A percentile compares a stretch with the other conserved stretches of the same genome.
These are phyloP conservation scores for Chloroceryle amazona DNA, from an alignment of 2,797 vertebrate genomes.

Conservation along the genomic window DNA sequence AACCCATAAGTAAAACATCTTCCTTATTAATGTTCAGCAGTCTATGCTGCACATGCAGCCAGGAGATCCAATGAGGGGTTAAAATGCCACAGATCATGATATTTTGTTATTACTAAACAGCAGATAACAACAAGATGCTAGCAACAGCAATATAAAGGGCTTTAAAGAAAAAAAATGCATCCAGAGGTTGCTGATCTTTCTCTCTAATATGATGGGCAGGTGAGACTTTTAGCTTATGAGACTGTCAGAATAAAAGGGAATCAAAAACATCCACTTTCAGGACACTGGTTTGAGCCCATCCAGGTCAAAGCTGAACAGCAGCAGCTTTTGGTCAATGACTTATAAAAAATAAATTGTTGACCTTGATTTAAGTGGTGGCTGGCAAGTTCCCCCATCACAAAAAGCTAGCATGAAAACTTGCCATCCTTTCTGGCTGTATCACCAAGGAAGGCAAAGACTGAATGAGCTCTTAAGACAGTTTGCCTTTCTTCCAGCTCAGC, in stretches of 20 bases:
- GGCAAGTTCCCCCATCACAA: not conserved
- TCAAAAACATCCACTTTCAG: not conserved
- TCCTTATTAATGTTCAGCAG: not conserved
- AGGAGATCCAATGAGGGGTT: not conserved
- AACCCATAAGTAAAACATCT: not conserved
- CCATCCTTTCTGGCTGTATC: not conserved
- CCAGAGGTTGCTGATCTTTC: not conserved
- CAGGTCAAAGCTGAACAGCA: not conserved
- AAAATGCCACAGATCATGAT: not conserved
- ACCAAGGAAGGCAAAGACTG: not conserved
- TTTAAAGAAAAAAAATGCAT: not conserved
- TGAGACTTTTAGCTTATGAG: not conserved
- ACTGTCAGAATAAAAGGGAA: not conserved
- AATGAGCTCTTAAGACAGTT: slow-evolving; percentile 20
- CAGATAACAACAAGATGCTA: not conserved
- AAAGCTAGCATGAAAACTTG: not conserved
- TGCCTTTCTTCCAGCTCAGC: slow-evolving; percentile 23
- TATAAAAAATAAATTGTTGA: not conserved
- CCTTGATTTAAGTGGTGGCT: not conserved
- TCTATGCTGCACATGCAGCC: not conserved
- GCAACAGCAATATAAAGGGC: not conserved
- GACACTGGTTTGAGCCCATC: not conserved
- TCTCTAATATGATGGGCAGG: not conserved
- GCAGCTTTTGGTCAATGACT: not conserved
- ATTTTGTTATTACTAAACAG: not conserved